Conservation (phyloP, 2,797 vertebrate species). For the Coilia nasus region DNA sequence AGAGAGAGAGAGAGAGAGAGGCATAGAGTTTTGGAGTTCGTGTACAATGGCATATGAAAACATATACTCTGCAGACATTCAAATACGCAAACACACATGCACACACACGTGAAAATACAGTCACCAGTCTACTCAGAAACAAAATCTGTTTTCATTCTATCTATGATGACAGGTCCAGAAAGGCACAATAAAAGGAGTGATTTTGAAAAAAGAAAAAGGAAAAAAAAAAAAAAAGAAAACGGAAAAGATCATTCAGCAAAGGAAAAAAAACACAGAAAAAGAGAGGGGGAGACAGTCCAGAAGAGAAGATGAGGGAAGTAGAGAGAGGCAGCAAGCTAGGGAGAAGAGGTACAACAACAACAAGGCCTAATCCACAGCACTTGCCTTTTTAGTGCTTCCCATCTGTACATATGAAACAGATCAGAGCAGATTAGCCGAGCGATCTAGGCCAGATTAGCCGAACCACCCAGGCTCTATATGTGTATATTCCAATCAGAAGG, state of each 20-base stretch:
- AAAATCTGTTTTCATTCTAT: background rate
- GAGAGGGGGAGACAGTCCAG: constrained; percentile 18
- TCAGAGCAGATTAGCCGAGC: background rate
- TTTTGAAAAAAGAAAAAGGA: background rate
- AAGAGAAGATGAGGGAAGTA: constrained; percentile 24
- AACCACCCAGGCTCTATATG: background rate
- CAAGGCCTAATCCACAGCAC: background rate
- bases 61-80: background rate
- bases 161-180: background rate
- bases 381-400: background rate
- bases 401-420: background rate
- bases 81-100: background rate
- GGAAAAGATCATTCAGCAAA: constrained; percentile 49
- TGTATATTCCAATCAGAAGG: no score
- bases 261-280: constrained; percentile 35
- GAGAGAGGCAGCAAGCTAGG: constrained; percentile 39
- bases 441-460: background rate
- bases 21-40: background rate
- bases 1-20: background rate
- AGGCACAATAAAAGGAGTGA: background rate
- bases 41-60: background rate
- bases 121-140: background rate
- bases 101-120: background rate
- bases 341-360: background rate
- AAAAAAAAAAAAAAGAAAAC: background rate